Evolutionary conservation across 2,797 vertebrate species (phyloP), one percentile per base, ranked within the genome.

Genomic region (Halcyon smyrnensis): DNA sequence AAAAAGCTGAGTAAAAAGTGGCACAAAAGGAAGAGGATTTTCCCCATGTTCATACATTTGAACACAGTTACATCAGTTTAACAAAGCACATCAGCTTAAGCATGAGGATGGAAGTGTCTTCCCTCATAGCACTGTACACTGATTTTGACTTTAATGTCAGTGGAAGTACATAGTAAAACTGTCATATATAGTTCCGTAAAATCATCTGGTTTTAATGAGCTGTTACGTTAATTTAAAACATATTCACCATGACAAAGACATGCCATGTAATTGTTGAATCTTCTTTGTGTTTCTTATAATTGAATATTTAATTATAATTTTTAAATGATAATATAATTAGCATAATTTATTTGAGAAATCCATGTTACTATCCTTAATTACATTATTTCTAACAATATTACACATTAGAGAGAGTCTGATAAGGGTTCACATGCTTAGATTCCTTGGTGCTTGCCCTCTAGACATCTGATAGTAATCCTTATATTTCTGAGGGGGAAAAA

Each of bases 231-330:
- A 93, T 94, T 84, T 95, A 69, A 84, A 91, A 84, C 90, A 92
- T 80, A 94, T 91, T 90, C 92, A 90, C 95, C 96, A 95, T 97
- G 89, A 96, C 96, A 96, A 93, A 94, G 92, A 90, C 90, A 63
- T 85, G 76, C 62, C 69, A 91, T 94, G 88, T 84, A 93, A 95
- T 92, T 96, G n/a, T 86, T 95, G 85, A 96, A 94, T 94, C 48
- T 68, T 84, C 93, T 95, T 93, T 79, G 79, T 90, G 77, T 77
- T 70, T 89, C 89, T 96, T 96, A 34, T 92, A 95, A 95, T 96
- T 91, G 81, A 87, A 74, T 96, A 96, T 96, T 96, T 95, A 94
- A 95, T 94, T 69, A 76, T 83, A 95, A 90, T 65, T 56, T 96
- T 94, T 3, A 1, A 83, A 91, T 77, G 6, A 91, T 87, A 82